A percentile compares a stretch with the other conserved stretches of the same genome.
phyloP scores from a whole-genome alignment of 2,113 vertebrate species.

The Myxocyprinus asiaticus region DNA sequence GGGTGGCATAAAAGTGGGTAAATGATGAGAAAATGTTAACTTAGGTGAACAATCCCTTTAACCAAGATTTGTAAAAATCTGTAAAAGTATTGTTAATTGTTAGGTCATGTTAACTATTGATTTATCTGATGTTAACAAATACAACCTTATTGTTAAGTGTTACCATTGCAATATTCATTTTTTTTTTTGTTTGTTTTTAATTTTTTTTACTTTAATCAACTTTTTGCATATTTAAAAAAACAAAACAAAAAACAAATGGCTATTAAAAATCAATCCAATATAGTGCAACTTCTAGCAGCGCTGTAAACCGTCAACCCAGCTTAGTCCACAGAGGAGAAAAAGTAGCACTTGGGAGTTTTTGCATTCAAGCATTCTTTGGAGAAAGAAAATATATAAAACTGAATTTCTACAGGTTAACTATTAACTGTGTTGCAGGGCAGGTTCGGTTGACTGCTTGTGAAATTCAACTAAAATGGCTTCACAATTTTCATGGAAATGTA shows the following conservation, averaged over 20 bases:
- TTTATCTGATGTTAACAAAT: too few species aligned
- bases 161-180: too few species aligned
- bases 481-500: conserved; percentile 98
- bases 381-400: not conserved
- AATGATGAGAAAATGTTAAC: too few species aligned
- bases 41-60: too few species aligned
- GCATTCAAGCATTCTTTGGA: not conserved
- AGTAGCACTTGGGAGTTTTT: not conserved
- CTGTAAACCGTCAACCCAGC: conserved; percentile 3
- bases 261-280: not conserved
- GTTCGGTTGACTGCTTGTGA: not conserved
- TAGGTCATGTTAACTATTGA: too few species aligned
- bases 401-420: not conserved
- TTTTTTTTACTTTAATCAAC: not conserved
- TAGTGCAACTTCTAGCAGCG: conserved; percentile 1
- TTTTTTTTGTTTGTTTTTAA: too few species aligned
- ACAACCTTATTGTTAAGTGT: too few species aligned
- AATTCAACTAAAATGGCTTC: conserved; percentile 70
- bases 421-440: not conserved
- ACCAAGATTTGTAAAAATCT: too few species aligned
- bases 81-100: too few species aligned
- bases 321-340: not conserved
- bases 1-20: too few species aligned
- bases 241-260: not conserved
- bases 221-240: not conserved